Conservation (phyloP, 2,888 invertebrate species). For the Acronicta alni region DNA sequence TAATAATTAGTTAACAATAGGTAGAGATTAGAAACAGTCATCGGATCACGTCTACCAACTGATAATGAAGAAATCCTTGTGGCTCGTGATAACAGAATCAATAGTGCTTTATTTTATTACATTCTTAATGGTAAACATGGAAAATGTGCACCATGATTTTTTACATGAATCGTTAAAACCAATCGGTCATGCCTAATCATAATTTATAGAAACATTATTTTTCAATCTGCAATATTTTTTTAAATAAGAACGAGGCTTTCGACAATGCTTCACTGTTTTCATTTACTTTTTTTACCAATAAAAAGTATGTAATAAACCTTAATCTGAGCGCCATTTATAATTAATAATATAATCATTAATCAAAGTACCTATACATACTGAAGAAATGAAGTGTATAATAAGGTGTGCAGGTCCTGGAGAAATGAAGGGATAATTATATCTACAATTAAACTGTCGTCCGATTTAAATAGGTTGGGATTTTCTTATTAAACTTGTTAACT, state of each 20-base stretch:
- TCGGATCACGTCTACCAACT: constrained; percentile 71
- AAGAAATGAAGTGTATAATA: too few species aligned
- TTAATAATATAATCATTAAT: too few species aligned
- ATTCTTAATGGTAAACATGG: constrained; percentile 37
- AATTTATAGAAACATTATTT: too few species aligned
- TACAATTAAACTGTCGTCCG: constrained; percentile 23
- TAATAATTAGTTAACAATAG: constrained; percentile 55
- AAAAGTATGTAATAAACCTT: too few species aligned
- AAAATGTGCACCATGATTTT: constrained; percentile 43
- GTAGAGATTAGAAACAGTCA: constrained; percentile 55
- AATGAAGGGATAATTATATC: constrained; percentile 5
- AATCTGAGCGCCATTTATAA: too few species aligned
- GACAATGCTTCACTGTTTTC: too few species aligned
- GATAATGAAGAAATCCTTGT: constrained; percentile 75
- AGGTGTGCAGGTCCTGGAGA: not conserved
- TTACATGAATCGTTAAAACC: constrained; percentile 8
- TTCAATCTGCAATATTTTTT: constrained; percentile 1
- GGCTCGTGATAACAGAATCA: constrained; percentile 61
- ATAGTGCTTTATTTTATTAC: constrained; percentile 64
- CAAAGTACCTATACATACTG: too few species aligned
- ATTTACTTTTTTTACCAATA: too few species aligned
- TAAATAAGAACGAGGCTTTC: too few species aligned
- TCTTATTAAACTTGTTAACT: constrained; percentile 14
- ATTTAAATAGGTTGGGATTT: constrained; percentile 1
- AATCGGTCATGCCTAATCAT: not conserved